Evolutionary conservation across 2,113 vertebrate genomes (phyloP).

Genomic region (Aramus guarauna): DNA sequence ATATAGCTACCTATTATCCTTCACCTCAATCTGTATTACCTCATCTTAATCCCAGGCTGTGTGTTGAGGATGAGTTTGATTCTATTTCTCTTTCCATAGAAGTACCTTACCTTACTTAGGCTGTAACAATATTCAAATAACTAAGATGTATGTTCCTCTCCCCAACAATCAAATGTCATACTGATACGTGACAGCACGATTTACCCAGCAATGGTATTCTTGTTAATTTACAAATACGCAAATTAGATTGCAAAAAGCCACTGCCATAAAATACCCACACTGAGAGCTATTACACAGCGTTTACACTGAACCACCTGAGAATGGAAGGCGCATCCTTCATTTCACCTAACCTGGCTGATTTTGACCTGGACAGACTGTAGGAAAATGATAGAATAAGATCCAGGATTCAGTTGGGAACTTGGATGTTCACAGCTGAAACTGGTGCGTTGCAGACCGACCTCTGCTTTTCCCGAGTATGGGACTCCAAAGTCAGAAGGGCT

Average conservation of each 20-base stretch:
- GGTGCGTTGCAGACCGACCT: accelerated
- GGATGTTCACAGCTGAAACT: not conserved
- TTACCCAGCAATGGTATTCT: not conserved
- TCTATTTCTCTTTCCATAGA: not conserved
- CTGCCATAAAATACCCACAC: not conserved
- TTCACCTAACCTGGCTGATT: not conserved
- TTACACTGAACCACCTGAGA: not conserved
- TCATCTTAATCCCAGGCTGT: not conserved
- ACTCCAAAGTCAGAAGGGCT: not conserved
- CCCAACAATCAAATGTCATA: not conserved
- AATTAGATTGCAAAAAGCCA: not conserved
- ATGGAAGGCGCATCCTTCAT: not conserved
- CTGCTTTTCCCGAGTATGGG: not conserved
- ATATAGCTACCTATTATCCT: not conserved
- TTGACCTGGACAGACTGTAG: not conserved
- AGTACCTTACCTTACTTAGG: not conserved
- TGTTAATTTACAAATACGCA: not conserved
- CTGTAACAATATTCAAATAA: not conserved
- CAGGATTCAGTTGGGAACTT: not conserved
- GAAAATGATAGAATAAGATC: not conserved
- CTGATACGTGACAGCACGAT: not conserved
- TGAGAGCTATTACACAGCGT: not conserved
- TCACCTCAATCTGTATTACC: not conserved
- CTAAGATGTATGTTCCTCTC: not conserved
- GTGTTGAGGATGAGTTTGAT: not conserved